phyloP scores from a whole-genome alignment of 2,888 invertebrate genomes.

The Megamerina dolium region DNA sequence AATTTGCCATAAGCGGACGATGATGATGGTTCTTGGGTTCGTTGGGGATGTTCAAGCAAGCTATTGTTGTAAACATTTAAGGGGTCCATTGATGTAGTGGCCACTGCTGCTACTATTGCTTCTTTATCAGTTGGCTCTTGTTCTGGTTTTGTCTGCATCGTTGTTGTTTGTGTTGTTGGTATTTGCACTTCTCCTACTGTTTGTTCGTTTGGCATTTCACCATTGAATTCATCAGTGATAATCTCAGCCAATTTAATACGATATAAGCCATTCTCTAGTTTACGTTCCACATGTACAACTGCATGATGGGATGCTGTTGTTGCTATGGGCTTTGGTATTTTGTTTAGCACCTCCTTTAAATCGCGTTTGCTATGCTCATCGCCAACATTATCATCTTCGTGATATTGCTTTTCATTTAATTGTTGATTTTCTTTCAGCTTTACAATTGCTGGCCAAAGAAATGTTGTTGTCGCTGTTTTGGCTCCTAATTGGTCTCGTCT shows the following conservation, averaged over 20 bases:
- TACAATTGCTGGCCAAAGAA: too few relatives aligned
- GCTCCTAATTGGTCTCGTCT: too few relatives aligned
- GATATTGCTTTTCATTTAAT: too few relatives aligned
- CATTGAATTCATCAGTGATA: conserved; percentile 32
- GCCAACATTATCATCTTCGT: too few relatives aligned
- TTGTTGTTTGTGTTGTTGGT: conserved; percentile 6
- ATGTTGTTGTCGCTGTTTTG: conserved; percentile 11
- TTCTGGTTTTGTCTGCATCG: conserved; percentile 9
- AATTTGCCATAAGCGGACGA: conserved; percentile 28
- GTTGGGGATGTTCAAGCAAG: background rate
- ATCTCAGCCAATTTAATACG: conserved; percentile 43
- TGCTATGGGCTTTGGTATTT: too few relatives aligned
- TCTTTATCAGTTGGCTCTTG: conserved; percentile 7
- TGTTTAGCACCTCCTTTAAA: too few relatives aligned
- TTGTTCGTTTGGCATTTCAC: background rate
- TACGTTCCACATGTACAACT: conserved; percentile 28
- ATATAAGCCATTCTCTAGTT: conserved; percentile 37
- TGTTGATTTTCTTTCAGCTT: too few relatives aligned
- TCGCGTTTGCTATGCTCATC: too few relatives aligned
- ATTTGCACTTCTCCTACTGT: background rate
- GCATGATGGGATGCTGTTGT: too few relatives aligned
- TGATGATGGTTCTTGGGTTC: background rate
- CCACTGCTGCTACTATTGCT: conserved; percentile 21
- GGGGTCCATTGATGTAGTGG: conserved; percentile 37
- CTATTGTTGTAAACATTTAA: conserved; percentile 24